Evolutionary conservation across 2,888 invertebrate genomes (phyloP), one percentile per base, ranked within the genome.

Genomic region (Odontothrips loti): DNA sequence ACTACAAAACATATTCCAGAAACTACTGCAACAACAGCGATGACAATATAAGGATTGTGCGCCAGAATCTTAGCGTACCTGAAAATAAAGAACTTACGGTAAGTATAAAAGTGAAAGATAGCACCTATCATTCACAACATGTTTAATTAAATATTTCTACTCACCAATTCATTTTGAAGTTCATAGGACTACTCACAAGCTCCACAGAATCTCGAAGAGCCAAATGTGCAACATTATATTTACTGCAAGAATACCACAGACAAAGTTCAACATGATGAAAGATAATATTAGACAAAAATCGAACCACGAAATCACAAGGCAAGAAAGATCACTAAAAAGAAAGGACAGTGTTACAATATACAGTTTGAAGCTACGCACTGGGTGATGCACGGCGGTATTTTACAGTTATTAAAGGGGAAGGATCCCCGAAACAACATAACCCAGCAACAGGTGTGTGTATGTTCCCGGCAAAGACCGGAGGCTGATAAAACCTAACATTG

Each of bases 11-110:
- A 93, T 80, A 91, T 90, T 80, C 90, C 87, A 82, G 92, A 92
- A 83, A 93, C 89, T 81, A 92, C 89, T 82, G 90, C 88, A 82
- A 93, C 90, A 78, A 90, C 89, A 82, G 90, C 86, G 82, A 93
- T 87, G 85, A 94, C 91, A 84, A 91, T 87, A 85, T 90, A 92
- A 15, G 94, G 94, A 86, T 93, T 91, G 85, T 91, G 90, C 82
- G 92, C 92, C 85, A 94, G 88, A 84, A 92, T 87, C 84, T 91
- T 90, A 83, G 92, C 91, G 87, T 92, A 92, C 91, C 92, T 89
- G 58, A 79, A 34, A 81, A 82, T 81, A 48, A 81, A 78, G 80
- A 80, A 80, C 63, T 79, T 17, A 80, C n/a, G 79, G 34, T 20
- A 48, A 20, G 68, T 29, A n/a, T 68, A 81, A 80, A 58, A 80